Base-by-base conservation (phyloP, 2,797 vertebrate genomes). In the Helostoma temminkii region DNA sequence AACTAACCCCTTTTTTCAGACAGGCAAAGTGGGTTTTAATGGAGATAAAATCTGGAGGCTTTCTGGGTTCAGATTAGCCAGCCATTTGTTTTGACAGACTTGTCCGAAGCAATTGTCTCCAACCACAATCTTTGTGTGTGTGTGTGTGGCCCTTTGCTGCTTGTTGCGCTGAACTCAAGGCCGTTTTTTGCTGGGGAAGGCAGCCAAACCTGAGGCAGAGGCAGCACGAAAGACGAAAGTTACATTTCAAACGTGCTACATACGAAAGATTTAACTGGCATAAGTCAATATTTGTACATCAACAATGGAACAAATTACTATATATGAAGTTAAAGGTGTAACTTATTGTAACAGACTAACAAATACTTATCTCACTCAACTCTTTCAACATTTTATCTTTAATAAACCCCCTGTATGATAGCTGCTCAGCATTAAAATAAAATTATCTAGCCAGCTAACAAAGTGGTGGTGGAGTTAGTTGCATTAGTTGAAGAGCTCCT, bases 11-110 rank as follows among this genome's bases (percentile, higher is more conserved):
- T 66, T 56, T 55, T 55, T 58, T 61, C 50, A 43, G 15, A 54
- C 55, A 1, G 24, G 32, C 22, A 16, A 34, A 57, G 48, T 41
- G 42, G 67, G 48, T 62, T 67, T 61, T 36, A 71, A 66, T 45
- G n/a, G 18, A 66, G 66, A 73, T 76, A 30, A 72, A 54, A 69
- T 69, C 12, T 58, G 64, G 49, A 65, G 60, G 32, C 36, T 32
- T 76, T 71, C 49, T 43, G 28, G 39, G 34, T 59, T 66, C 21
- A 43, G 28, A 48, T 83, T 80, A 73, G 30, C 65, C 19, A 26
- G 19, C 41, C 1, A 4, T 76, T 80, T 82, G 46, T 79, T 80
- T 76, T 77, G 59, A 76, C 71, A 75, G 55, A 45, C 53, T 55
- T 47, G 58, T 83, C 75, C 50, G 16, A 53, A 55, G 63, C 32